Evolutionary conservation across 1,140 invertebrate species (phyloP), one percentile per base, ranked within the genome.

Genomic region (Pachypeltis micranthus): DNA sequence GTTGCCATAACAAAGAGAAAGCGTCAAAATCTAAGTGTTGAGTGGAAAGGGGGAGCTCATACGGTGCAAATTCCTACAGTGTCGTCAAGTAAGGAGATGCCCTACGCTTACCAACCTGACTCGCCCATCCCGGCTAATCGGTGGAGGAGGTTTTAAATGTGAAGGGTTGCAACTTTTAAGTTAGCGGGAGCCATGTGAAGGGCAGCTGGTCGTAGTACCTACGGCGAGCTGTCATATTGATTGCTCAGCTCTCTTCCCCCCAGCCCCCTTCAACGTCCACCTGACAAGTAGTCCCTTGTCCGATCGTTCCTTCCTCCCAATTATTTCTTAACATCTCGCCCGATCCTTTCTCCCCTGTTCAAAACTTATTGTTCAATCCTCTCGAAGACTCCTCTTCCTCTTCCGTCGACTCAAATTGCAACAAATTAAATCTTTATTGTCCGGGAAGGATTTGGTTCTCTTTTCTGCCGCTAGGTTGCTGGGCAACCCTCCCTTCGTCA

Each of bases 391-490:
- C 34, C 34, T 7, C 34, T n/a, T 39, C 34, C 7, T 7, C 34
- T 39, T 39, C 7, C n/a, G 7, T 39, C 34, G 7, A 39, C 34
- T n/a, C 7, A 39, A 39, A 39, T 39, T 39, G 7, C n/a, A 10
- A 51, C 7, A 51, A 51, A 51, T 51, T 16, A 16, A 51, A 39
- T n/a, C 29, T 24, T 60, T 60, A 44, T 39, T 60, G 59, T 60
- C 59, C 59, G 39, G 59, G 59, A 2, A 24, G 27, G 4, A 44
- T 24, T 60, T 34, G 23, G 29, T 60, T 60, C 21, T n/a, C 23
- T 34, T 56, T 54, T 56, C 44, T 39, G 29, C 61, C 27, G 55
- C 55, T 57, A 57, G 70, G 73, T 72, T 72, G 72, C 71, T 74
- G 66, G 68, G 71, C 70, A 69, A 28, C 55, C 27, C 55, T 57